These are phyloP conservation scores for Akabosia matsudoensis DNA, from an alignment of 1,140 invertebrate genomes.

Conservation along the genomic window DNA sequence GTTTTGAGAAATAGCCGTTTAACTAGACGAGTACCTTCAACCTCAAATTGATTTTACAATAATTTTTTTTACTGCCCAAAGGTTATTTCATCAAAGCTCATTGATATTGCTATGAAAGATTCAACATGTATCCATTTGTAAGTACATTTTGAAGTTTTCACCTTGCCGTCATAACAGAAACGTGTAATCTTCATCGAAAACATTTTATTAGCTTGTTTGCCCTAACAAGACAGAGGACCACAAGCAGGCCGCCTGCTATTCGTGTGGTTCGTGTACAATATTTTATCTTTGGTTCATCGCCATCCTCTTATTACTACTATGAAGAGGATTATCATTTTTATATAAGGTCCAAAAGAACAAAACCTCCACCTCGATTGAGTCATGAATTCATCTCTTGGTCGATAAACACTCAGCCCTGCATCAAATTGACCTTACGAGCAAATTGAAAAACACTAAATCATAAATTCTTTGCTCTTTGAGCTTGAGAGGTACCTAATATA, in stretches of 20 bases:
- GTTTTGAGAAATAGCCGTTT: not conserved
- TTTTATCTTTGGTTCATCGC: slow-evolving; percentile 3
- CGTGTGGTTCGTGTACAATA: slow-evolving; percentile 15
- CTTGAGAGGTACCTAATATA: not conserved
- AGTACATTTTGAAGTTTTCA: not conserved
- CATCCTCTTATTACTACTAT: not conserved
- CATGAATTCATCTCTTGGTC: too few relatives aligned
- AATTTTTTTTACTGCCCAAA: too few relatives aligned
- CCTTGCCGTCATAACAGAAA: not conserved
- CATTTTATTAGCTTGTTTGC: slow-evolving; percentile 7
- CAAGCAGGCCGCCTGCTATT: not conserved
- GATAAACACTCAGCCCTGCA: too few relatives aligned
- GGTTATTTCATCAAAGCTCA: too few relatives aligned
- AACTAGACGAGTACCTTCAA: too few relatives aligned
- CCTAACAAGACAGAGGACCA: not conserved
- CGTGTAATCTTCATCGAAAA: not conserved
- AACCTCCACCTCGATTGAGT: too few relatives aligned
- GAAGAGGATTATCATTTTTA: not conserved
- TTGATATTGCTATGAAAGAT: too few relatives aligned
- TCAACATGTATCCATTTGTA: too few relatives aligned
- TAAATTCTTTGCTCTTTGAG: not conserved
- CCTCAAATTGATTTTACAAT: not conserved
- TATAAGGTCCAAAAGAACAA: too few relatives aligned
- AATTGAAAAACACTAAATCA: slow-evolving; percentile 2
- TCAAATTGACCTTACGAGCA: not conserved